phyloP scores from a whole-genome alignment of 2,888 invertebrate species.

The Andrena camellia region DNA sequence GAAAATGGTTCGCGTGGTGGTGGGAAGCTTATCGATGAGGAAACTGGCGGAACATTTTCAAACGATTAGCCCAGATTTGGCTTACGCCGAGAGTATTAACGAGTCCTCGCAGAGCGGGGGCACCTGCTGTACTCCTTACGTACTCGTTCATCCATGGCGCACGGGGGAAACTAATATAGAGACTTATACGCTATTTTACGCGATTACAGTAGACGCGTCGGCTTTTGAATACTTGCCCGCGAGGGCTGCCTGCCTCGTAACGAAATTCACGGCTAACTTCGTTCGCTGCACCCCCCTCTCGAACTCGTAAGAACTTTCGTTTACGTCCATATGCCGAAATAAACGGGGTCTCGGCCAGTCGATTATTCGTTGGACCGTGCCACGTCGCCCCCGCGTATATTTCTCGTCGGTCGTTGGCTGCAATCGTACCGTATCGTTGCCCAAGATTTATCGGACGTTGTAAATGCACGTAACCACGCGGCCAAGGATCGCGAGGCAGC shows the following conservation, averaged over 20 bases:
- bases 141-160: slow-evolving; percentile 28
- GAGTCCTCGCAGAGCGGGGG: slow-evolving; percentile 30
- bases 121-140: slow-evolving; percentile 24
- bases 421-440: slow-evolving; percentile 10
- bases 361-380: slow-evolving; percentile 20
- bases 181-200: slow-evolving; percentile 68
- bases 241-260: slow-evolving; percentile 82
- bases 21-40: slow-evolving; percentile 27
- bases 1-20: not conserved
- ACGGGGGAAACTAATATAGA: slow-evolving; percentile 63
- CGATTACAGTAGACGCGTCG: slow-evolving; percentile 60
- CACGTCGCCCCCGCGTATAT: slow-evolving; percentile 14
- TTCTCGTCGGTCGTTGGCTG: slow-evolving; percentile 13
- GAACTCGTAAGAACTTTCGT: slow-evolving; percentile 62
- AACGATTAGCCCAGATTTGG: slow-evolving; percentile 68
- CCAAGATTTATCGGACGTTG: slow-evolving; percentile 22
- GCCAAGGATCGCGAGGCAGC: slow-evolving; percentile 32
- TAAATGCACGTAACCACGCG: slow-evolving; percentile 2
- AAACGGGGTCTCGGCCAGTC: slow-evolving; percentile 58
- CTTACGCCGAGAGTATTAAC: slow-evolving; percentile 63
- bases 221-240: slow-evolving; percentile 67
- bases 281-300: slow-evolving; percentile 24
- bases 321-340: slow-evolving; percentile 67
- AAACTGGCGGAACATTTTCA: slow-evolving; percentile 19
- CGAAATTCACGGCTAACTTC: slow-evolving; percentile 76